Conservation (phyloP, 1,140 invertebrate species). For the Pogonognathellus flavescens region DNA sequence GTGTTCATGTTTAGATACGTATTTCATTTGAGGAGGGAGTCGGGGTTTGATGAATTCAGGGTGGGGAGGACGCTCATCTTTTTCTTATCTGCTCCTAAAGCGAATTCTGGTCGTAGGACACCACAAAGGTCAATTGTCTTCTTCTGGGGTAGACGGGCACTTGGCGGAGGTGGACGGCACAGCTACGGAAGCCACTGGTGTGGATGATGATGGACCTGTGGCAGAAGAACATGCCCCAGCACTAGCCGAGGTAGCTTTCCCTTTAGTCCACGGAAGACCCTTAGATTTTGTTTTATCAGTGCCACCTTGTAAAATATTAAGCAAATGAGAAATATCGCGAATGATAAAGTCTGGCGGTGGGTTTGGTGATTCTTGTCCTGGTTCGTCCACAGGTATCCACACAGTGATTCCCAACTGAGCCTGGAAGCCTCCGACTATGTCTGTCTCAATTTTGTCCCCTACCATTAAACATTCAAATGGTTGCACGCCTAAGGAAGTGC, state of each 20-base stretch:
- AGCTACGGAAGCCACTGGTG: constrained; percentile 18
- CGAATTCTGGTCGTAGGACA: background rate
- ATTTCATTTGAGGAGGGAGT: background rate
- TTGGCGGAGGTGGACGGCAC: constrained; percentile 48
- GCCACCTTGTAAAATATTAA: constrained; percentile 62
- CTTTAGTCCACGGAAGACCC: constrained; percentile 51
- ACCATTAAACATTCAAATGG: constrained; percentile 85
- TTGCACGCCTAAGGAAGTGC: constrained; percentile 79
- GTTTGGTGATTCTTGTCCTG: constrained; percentile 51
- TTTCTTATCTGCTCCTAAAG: background rate
- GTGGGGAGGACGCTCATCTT: background rate
- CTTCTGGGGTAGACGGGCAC: constrained; percentile 9
- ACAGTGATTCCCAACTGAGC: constrained; percentile 82
- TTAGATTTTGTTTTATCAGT: constrained; percentile 60
- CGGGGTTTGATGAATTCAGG: background rate
- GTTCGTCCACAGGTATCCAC: constrained; percentile 77
- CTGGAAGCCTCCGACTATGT: constrained; percentile 83
- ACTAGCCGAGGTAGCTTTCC: constrained; percentile 2
- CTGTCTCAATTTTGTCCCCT: constrained; percentile 87
- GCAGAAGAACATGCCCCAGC: background rate
- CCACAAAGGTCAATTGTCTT: constrained; percentile 45
- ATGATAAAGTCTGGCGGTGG: constrained; percentile 68
- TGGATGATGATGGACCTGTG: background rate
- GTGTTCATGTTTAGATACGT: background rate
- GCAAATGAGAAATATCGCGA: constrained; percentile 60